Base-by-base conservation (phyloP, 2,888 invertebrate genomes). In the Perdita meconis region DNA sequence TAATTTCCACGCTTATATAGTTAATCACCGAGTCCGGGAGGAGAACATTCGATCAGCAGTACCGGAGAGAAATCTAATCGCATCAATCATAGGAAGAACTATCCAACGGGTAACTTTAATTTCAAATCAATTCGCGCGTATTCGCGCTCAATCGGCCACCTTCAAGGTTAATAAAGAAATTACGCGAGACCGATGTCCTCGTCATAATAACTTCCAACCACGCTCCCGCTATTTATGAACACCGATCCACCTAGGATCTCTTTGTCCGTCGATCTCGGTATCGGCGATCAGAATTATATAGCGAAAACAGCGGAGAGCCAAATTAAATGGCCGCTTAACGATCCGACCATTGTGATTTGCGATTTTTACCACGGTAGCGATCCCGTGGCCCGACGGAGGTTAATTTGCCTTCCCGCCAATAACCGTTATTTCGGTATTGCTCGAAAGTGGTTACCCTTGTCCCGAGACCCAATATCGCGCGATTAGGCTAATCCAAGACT, bases 261-360 rank as follows among this genome's bases (percentile, higher is more conserved):
- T 67, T 78, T 77, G 61, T 71, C 63, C 55, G 30, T 50, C 53
- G 55, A 61, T 36, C 22, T 30, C 55, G 65, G 56, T 64, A 60
- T 60, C 73, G 47, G 22, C 63, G 59, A 66, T 78, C 77, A 64
- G 65, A 83, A 83, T 80, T 78, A 56, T 74, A 77, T 65, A 63
- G 81, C 68, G 63, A 71, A 68, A 74, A 71, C 73, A 50, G 47
- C 50, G 59, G 55, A 53, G 67, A 77, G 71, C 56, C 65, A 74
- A 82, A 82, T 82, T 82, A 82, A 82, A 77, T 77, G 77, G 71
- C 69, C 71, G 65, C 55, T 83, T 59, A 66, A 66, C 74, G 77
- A 64, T 74, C 47, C 81, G 73, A 74, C 80, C 83, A 82, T 83
- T 82, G 74, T 83, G 77, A 80, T 82, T 74, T 68, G 26, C 50